Evolutionary conservation across 2,888 invertebrate genomes (phyloP), one percentile per base, ranked within the genome.

Genomic region (Leucania comma): DNA sequence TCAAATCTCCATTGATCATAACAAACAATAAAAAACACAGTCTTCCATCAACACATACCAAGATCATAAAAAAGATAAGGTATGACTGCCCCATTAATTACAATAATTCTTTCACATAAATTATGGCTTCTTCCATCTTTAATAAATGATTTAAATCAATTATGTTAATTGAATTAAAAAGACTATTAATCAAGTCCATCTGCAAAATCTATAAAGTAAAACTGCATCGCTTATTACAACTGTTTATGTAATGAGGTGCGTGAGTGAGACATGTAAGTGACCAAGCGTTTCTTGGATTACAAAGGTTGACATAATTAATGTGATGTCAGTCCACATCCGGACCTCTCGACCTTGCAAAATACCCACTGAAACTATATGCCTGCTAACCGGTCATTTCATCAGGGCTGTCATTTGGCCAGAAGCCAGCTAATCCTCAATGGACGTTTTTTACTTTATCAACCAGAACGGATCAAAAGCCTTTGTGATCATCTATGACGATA

Each of bases 251-350:
- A 58, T 54, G 22, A 12, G n/a, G 74, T 84, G 70, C 68, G 26
- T 72, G 66, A 51, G 24, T 48, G 46, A 42, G 38, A 22, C 12
- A 38, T 51, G 35, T 6, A 82, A 85, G 86, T 90, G 91, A 92
- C 86, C 80, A 79, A 87, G 89, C 89, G 87, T 89, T 87, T 90
- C 88, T 90, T 85, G 82, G 84, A 90, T 92, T 90, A 88, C 89
- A 80, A 75, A 82, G 82, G 81, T 89, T 92, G 89, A 92, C 87
- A 91, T 91, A 91, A 93, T 89, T 87, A 86, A 88, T 87, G 84
- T 85, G 84, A 88, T 86, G 81, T 88, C 88, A 86, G 35, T 85
- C 85, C 80, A 89, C 88, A 89, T 91, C 89, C 87, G 89, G 78
- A 74, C 81, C 70, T 85, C 83, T 90, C 90, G 85, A 91, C 93